phyloP scores from a whole-genome alignment of 1,140 invertebrate species.

The Drosophila subpulchrella region DNA sequence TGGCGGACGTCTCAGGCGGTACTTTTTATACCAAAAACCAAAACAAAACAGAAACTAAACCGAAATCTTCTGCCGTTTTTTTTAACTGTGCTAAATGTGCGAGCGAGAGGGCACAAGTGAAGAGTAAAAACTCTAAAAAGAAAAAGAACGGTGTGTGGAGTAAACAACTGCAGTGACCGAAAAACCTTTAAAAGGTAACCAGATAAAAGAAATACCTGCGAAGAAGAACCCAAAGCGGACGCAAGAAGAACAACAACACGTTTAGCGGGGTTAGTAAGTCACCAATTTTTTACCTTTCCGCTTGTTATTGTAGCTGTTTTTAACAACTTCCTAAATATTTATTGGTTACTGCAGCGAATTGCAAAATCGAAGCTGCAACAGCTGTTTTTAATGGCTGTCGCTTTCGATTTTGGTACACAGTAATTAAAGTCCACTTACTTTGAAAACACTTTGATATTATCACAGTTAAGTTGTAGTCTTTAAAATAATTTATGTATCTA shows the following conservation, averaged over 20 bases:
- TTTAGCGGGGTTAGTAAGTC: constrained; percentile 26
- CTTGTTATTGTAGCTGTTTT: not conserved
- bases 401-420: constrained; percentile 22
- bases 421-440: not conserved
- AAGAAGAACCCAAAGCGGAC: not conserved
- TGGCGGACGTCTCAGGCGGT: constrained; percentile 61
- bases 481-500: no score
- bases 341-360: constrained; percentile 7
- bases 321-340: constrained; percentile 3
- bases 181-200: constrained; percentile 20
- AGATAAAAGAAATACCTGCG: constrained; percentile 7
- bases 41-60: not conserved
- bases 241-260: constrained; percentile 6
- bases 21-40: not conserved
- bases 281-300: constrained; percentile 1
- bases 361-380: constrained; percentile 35
- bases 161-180: constrained; percentile 33
- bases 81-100: constrained; percentile 32
- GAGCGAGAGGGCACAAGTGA: constrained; percentile 12
- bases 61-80: constrained; percentile 6
- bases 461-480: no score
- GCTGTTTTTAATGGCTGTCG: constrained; percentile 58
- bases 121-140: not conserved
- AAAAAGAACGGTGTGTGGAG: constrained; percentile 10
- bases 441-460: no score